Percentiles rank a stretch among this genome's conserved stretches.
phyloP scores from a whole-genome alignment of 2,113 vertebrate genomes.

The Thomomys bottae region DNA sequence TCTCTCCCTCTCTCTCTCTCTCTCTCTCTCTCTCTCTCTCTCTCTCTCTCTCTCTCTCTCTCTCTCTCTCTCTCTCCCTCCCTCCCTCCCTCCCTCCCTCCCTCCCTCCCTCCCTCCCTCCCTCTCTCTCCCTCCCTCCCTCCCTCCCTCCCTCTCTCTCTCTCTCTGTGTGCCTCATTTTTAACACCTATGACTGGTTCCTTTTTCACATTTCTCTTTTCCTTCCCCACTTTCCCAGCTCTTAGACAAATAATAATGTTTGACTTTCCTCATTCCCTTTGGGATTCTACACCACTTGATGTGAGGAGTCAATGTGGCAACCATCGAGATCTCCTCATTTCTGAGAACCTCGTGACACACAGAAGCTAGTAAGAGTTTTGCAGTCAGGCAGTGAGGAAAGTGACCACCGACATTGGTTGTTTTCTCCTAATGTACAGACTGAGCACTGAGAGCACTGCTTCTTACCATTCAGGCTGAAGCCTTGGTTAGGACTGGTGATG shows the following conservation, averaged over 20 bases:
- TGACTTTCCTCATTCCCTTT: too few species aligned
- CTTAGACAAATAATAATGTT: neutral
- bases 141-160: neutral
- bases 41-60: too few species aligned
- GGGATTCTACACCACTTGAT: too few species aligned
- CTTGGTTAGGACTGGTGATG: conserved; percentile 89
- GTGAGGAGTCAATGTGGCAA: too few species aligned
- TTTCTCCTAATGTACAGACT: neutral
- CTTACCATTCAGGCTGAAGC: conserved; percentile 92
- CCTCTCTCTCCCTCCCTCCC: too few species aligned
- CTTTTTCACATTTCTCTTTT: neutral
- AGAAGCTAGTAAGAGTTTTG: neutral
- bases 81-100: too few species aligned
- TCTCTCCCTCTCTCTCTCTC: too few species aligned
- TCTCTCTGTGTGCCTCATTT: neutral
- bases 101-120: too few species aligned
- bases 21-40: too few species aligned
- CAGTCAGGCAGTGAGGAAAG: neutral
- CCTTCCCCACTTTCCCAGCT: neutral
- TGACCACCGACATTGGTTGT: neutral
- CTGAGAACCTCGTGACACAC: too few species aligned
- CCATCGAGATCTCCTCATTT: too few species aligned
- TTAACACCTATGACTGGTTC: neutral
- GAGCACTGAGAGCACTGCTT: neutral
- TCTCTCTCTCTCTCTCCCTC: too few species aligned